A percentile compares a stretch with the other conserved stretches of the same genome.
Conservation (phyloP, 2,797 vertebrate genomes). For the Gallirallus australis region DNA sequence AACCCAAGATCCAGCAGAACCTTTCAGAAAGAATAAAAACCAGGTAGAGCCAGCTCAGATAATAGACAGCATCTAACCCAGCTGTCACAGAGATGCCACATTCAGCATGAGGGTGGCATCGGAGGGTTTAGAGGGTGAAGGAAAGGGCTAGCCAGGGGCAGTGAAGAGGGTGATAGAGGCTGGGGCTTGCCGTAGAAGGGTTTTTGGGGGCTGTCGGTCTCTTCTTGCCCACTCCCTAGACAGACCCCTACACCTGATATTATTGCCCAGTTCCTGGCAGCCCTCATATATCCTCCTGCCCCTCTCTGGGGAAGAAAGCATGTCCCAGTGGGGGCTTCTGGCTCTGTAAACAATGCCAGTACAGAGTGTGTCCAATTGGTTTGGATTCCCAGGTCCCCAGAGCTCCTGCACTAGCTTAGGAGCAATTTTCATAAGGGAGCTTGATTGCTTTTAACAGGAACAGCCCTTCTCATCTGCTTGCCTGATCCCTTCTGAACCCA, state of each 20-base stretch:
- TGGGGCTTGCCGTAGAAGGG: neutral
- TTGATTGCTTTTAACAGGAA: neutral
- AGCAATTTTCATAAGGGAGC: neutral
- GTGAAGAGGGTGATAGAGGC: neutral
- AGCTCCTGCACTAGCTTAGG: neutral
- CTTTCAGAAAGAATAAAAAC: neutral
- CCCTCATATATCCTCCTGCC: neutral
- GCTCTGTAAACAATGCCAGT: neutral
- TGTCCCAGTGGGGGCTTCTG: neutral
- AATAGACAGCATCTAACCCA: neutral
- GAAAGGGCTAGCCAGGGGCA: neutral
- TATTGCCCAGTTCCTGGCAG: neutral
- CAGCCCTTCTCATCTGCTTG: neutral
- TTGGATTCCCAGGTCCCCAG: neutral
- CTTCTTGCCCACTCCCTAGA: rapidly evolving
- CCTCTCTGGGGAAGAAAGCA: rapidly evolving
- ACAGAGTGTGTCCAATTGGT: neutral
- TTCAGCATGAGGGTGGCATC: rapidly evolving
- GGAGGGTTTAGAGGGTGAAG: neutral
- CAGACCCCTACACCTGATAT: neutral
- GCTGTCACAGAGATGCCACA: neutral
- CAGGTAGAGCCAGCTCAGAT: neutral
- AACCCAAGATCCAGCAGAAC: neutral
- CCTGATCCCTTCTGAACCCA: neutral
- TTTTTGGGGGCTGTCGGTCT: rapidly evolving